These are phyloP conservation scores for Falcunculus frontatus DNA, from an alignment of 2,113 vertebrate genomes.

Conservation along the genomic window DNA sequence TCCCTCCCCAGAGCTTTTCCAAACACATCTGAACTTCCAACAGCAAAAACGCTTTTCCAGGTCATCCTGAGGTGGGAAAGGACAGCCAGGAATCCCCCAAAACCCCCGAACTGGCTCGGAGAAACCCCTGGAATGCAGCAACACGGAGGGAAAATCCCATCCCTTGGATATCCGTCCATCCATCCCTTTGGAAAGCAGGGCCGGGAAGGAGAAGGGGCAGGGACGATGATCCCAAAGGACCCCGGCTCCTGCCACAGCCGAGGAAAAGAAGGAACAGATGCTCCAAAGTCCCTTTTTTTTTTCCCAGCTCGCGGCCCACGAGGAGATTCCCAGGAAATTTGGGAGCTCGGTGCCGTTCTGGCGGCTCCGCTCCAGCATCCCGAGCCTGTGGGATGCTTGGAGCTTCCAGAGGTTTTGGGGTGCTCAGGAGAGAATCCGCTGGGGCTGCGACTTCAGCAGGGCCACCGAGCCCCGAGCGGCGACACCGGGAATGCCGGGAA, in stretches of 20 bases:
- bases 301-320: background rate
- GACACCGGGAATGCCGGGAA: background rate
- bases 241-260: background rate
- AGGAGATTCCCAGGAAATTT: background rate
- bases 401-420: background rate
- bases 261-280: background rate
- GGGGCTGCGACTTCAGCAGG: background rate
- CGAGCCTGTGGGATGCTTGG: background rate
- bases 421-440: background rate
- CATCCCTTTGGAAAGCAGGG: background rate
- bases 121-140: accelerated
- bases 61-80: background rate
- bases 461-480: background rate
- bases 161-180: accelerated
- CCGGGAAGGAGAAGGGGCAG: background rate
- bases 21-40: background rate
- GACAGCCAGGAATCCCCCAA: accelerated
- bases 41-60: background rate
- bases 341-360: background rate
- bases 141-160: accelerated
- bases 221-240: background rate
- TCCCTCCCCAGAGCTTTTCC: background rate
- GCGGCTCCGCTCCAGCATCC: background rate
- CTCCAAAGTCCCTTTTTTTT: background rate
- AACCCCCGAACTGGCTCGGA: background rate